Evolutionary conservation across 2,888 invertebrate genomes (phyloP), one percentile per base, ranked within the genome.

Genomic region (Rutpela maculata): DNA sequence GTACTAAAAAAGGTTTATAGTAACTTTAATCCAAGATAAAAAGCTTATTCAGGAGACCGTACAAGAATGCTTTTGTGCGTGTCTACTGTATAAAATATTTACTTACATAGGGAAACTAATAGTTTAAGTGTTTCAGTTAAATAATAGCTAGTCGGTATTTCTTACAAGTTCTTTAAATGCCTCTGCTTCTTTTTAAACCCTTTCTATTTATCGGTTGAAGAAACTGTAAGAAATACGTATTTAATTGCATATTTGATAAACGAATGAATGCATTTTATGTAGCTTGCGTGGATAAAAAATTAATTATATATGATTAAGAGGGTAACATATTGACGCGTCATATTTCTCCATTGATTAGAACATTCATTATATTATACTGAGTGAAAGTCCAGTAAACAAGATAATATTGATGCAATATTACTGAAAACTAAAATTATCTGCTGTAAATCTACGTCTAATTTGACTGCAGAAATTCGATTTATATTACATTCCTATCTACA

Each of bases 1-100:
- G 80, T 75, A 78, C 78, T 78, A 75, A 77, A 79, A 78, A 80
- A 77, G 72, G 74, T 68, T 76, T 81, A 78, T 78, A 76, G 81
- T 77, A 78, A 78, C 76, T 77, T 79, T 84, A 84, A 84, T 84
- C 84, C 82, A 67, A 78, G 82, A 83, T 84, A 82, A 83, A 84
- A 83, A 82, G 81, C 79, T 81, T 82, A 82, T 35, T 66, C 75
- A 67, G 57, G 74, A 72, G 75, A 75, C 75, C 78, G 79, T 79
- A 81, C 73, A 81, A 78, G 81, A 82, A 82, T 81, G 82, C 80
- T 79, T 82, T 82, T 82, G 82, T 82, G 76, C 77, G 80, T 78
- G 81, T 78, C 63, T 55, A 57, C 19, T 50, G 31, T 69, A 60
- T 63, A 65, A 73, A 70, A 78, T 78, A 73, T 76, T 73, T 78